A percentile compares a stretch with the other conserved stretches of the same genome.
These are phyloP conservation scores for Metopia argyrocephala DNA, from an alignment of 2,888 invertebrate species.

Conservation along the genomic window DNA sequence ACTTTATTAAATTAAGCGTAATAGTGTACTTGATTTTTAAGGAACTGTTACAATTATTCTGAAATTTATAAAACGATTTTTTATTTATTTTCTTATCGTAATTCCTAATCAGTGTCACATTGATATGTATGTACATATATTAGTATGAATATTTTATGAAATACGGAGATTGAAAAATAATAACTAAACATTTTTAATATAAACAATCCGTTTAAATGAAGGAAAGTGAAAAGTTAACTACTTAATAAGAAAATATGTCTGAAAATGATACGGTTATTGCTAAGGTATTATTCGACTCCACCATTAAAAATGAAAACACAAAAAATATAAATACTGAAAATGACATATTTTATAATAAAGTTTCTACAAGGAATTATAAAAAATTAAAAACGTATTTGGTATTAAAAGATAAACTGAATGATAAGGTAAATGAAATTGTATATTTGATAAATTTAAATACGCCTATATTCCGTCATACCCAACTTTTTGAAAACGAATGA, in stretches of 20 bases:
- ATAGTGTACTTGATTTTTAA: neutral
- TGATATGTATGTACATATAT: neutral
- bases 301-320: neutral
- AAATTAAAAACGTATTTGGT: conserved; percentile 77
- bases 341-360: conserved; percentile 10
- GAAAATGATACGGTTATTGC: conserved; percentile 66
- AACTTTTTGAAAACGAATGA: too few relatives aligned
- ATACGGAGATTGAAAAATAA: too few relatives aligned
- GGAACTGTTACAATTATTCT: neutral
- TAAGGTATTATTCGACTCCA: conserved; percentile 28
- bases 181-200: too few relatives aligned
- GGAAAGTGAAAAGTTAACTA: neutral
- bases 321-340: conserved; percentile 14
- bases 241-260: conserved; percentile 65
- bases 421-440: conserved; percentile 70
- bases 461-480: too few relatives aligned
- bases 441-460: too few relatives aligned
- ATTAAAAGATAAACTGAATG: conserved; percentile 74
- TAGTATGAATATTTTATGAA: neutral
- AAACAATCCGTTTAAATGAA: neutral
- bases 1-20: neutral
- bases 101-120: neutral
- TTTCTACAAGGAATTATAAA: conserved; percentile 73
- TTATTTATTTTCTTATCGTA: neutral
- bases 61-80: neutral